Conservation (phyloP, 2,797 vertebrate genomes). For the Hipposideros larvatus region DNA sequence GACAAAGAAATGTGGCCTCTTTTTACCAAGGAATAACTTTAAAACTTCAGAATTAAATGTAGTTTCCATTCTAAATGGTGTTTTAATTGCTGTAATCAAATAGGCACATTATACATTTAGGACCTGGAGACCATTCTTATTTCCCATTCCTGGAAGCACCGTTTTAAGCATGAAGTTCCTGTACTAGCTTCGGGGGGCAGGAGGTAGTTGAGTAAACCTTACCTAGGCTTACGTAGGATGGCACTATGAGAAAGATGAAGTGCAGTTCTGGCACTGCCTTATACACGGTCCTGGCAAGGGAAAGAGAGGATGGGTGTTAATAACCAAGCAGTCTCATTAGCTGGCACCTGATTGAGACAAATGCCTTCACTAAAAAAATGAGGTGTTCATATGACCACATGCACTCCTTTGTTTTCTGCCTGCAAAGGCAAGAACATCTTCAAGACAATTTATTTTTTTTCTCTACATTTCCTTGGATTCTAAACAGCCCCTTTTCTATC, state of each 20-base stretch:
- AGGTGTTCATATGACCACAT: neutral
- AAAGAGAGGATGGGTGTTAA: neutral
- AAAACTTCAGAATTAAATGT: conserved; percentile 3
- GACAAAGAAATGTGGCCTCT: conserved; percentile 16
- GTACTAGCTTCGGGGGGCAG: neutral
- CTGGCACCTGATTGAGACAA: neutral
- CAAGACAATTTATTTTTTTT: conserved; percentile 28
- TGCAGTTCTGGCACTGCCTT: conserved; percentile 92
- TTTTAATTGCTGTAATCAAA: neutral
- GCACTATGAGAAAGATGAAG: conserved; percentile 91
- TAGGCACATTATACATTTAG: neutral
- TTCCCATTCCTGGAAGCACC: neutral
- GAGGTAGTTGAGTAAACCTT: conserved; percentile 73
- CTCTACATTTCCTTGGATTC: conserved; percentile 62
- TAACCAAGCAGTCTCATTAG: neutral
- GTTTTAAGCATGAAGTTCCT: neutral
- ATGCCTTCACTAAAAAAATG: neutral
- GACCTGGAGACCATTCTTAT: neutral
- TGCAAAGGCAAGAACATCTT: conserved; percentile 9
- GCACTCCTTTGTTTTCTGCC: neutral
- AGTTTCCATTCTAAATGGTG: neutral
- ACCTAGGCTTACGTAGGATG: conserved; percentile 90
- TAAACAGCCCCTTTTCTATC: conserved; percentile 26
- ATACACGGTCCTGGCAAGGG: conserved; percentile 91
- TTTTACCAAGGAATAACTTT: neutral